phyloP scores from a whole-genome alignment of 2,888 invertebrate species.

The Nemapogon koenigi region DNA sequence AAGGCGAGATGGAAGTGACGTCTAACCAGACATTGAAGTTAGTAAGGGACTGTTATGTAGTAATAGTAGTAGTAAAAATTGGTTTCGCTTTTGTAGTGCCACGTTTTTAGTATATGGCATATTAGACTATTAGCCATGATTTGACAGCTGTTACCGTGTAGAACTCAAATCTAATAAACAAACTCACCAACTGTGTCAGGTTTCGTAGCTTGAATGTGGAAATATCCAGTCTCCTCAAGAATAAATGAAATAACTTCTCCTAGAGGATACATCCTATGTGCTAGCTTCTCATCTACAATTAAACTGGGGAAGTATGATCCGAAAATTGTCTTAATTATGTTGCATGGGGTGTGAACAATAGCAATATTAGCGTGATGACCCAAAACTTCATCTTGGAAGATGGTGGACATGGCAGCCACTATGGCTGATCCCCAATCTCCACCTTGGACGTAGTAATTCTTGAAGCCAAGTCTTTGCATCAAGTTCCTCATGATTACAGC shows the following conservation, averaged over 20 bases:
- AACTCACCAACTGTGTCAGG: conserved; percentile 82
- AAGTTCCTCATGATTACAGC: conserved; percentile 68
- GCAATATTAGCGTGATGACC: conserved; percentile 67
- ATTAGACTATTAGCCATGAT: too few species aligned
- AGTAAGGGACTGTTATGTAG: too few species aligned
- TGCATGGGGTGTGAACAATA: conserved; percentile 21
- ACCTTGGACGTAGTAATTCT: conserved; percentile 73
- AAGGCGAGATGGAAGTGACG: too few species aligned
- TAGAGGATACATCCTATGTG: conserved; percentile 11
- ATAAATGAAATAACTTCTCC: not conserved
- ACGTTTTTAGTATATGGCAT: too few species aligned
- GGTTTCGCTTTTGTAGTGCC: too few species aligned
- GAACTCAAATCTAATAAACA: too few species aligned
- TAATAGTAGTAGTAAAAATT: too few species aligned
- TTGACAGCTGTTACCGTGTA: too few species aligned
- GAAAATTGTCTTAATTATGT: conserved; percentile 28
- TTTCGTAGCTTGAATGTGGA: conserved; percentile 85
- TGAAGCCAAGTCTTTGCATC: conserved; percentile 72
- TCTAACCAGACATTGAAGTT: too few species aligned
- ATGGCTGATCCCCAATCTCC: conserved; percentile 73
- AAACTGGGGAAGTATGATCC: conserved; percentile 48
- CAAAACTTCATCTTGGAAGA: conserved; percentile 50
- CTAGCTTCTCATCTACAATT: conserved; percentile 31
- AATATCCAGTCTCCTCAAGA: conserved; percentile 21
- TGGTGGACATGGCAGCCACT: conserved; percentile 48